Conservation (phyloP, 2,797 vertebrate species). For the Mico argentatus region DNA sequence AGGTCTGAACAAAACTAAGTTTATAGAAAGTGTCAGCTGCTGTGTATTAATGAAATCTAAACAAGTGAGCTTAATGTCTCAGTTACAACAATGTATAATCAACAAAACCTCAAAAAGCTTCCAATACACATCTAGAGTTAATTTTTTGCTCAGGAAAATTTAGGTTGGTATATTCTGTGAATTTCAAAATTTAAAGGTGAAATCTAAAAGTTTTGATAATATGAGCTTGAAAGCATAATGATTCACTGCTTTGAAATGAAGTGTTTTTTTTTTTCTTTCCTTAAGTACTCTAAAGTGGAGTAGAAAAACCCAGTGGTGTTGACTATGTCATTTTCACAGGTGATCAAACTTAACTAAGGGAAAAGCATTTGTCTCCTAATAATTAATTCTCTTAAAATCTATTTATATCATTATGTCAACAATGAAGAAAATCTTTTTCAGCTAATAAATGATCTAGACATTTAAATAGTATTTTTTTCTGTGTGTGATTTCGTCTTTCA, state of each 20-base stretch:
- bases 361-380: conserved; percentile 39
- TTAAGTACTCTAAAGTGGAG: conserved; percentile 23
- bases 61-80: conserved; percentile 38
- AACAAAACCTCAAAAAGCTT: conserved; percentile 5
- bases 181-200: background rate
- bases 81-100: background rate
- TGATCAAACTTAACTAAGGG: conserved; percentile 19
- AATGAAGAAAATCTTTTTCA: conserved; percentile 21
- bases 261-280: background rate
- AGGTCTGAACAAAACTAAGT: conserved; percentile 50
- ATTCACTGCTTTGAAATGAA: background rate
- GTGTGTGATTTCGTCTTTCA: background rate
- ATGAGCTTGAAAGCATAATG: background rate
- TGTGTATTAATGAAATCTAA: conserved; percentile 47
- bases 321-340: conserved; percentile 40
- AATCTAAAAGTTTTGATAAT: conserved; percentile 43
- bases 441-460: background rate
- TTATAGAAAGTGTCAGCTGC: conserved; percentile 60
- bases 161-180: background rate
- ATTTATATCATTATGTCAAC: background rate
- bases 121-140: background rate
- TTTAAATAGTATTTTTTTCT: background rate
- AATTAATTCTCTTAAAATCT: conserved; percentile 57
- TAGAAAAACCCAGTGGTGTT: background rate
- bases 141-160: background rate